Conservation (phyloP, 2,888 invertebrate species). For the Odontomyia ornata region DNA sequence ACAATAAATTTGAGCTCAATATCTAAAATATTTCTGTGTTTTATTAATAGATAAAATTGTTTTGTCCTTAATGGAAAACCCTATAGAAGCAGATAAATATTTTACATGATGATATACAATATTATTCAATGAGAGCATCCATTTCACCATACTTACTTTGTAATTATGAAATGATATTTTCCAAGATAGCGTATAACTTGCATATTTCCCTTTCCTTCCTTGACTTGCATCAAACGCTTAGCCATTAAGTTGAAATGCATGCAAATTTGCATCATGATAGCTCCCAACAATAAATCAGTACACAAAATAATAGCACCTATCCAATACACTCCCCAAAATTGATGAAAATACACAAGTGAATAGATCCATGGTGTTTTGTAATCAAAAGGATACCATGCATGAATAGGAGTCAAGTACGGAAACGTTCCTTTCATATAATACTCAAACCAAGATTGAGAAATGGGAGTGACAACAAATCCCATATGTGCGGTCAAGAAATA, state of each 20-base stretch:
- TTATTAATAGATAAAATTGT: too few species aligned
- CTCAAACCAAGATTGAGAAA: slow-evolving; percentile 11
- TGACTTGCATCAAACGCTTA: background rate
- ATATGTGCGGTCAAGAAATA: slow-evolving; percentile 26
- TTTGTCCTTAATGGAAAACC: too few species aligned
- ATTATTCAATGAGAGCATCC: too few species aligned
- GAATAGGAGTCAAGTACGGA: slow-evolving; percentile 26
- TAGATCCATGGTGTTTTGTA: slow-evolving; percentile 16
- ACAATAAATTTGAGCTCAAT: too few species aligned
- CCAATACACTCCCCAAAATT: slow-evolving; percentile 36
- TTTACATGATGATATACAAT: too few species aligned
- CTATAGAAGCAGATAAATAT: too few species aligned
- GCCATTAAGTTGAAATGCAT: slow-evolving; percentile 32
- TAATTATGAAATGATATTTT: slow-evolving; percentile 28
- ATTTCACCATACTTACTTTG: slow-evolving; percentile 2
- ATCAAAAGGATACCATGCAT: slow-evolving; percentile 26
- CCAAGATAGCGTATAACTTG: background rate
- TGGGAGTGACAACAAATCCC: slow-evolving; percentile 9
- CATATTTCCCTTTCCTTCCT: background rate
- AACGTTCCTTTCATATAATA: slow-evolving; percentile 4
- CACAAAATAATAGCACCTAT: slow-evolving; percentile 27
- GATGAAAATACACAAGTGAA: slow-evolving; percentile 29
- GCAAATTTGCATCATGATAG: slow-evolving; percentile 25
- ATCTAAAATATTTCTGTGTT: too few species aligned
- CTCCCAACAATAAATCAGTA: slow-evolving; percentile 31